Evolutionary conservation across 2,888 invertebrate genomes (phyloP).

Genomic region (Xylocampa areola): DNA sequence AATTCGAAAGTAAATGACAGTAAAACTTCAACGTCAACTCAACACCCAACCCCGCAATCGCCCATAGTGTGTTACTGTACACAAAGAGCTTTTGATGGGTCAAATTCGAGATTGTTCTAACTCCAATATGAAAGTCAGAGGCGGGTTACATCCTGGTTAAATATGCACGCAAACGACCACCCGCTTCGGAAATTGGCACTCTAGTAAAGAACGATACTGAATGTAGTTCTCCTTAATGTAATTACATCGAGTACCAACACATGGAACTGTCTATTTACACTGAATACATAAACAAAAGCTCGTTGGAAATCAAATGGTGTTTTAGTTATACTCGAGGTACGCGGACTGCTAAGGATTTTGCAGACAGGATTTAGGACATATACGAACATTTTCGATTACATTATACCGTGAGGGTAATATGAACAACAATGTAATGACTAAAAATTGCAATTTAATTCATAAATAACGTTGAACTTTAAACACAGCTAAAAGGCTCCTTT

Average conservation of each 20-base stretch:
- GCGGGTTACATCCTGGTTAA: conserved; percentile 67
- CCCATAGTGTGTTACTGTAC: conserved; percentile 11
- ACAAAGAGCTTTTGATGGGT: conserved; percentile 50
- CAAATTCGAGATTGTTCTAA: conserved; percentile 45
- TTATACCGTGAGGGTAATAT: background rate
- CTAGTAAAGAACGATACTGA: conserved; percentile 70
- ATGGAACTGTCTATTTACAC: conserved; percentile 51
- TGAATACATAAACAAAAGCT: conserved; percentile 58
- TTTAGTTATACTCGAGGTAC: conserved; percentile 22
- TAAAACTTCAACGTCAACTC: conserved; percentile 14
- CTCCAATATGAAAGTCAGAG: conserved; percentile 40
- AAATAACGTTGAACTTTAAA: background rate
- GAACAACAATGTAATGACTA: background rate
- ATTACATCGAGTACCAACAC: conserved; percentile 68
- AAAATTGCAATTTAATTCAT: background rate
- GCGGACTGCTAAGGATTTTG: conserved; percentile 22
- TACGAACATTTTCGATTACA: background rate
- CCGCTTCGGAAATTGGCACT: conserved; percentile 72
- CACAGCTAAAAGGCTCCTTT: background rate
- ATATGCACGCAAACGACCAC: conserved; percentile 77
- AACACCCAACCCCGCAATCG: conserved; percentile 18
- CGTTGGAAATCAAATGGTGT: conserved; percentile 53
- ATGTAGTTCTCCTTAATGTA: conserved; percentile 74
- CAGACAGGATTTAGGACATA: background rate
- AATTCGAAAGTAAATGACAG: conserved; percentile 32